phyloP scores from a whole-genome alignment of 2,888 invertebrate genomes.

The Alviniconcha strummeri region DNA sequence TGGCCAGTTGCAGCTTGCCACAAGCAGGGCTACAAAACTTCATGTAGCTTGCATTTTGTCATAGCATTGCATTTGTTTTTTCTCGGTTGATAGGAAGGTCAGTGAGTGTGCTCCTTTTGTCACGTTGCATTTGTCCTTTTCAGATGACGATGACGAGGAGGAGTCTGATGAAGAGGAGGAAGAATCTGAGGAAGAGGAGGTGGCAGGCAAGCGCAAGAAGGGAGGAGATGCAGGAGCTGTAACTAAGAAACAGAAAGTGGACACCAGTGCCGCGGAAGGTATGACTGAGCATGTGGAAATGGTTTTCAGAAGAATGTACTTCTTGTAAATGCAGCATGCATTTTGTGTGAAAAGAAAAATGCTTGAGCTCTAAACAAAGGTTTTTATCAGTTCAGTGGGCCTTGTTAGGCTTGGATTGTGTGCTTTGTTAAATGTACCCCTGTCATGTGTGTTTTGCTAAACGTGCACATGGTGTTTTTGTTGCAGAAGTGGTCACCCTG shows the following conservation, averaged over 20 bases:
- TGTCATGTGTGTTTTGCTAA: too few species aligned
- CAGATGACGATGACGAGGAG: slow-evolving; percentile 7
- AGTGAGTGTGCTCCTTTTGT: too few species aligned
- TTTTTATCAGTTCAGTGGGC: too few species aligned
- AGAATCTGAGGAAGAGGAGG: slow-evolving; percentile 6
- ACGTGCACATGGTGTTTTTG: not conserved
- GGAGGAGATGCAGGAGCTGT: not conserved
- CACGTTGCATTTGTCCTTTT: not conserved
- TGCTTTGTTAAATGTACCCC: not conserved
- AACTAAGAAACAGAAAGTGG: slow-evolving; percentile 15
- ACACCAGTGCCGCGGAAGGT: not conserved
- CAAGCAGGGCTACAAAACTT: too few species aligned
- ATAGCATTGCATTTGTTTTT: too few species aligned
- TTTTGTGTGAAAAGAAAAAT: too few species aligned
- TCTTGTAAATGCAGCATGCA: too few species aligned
- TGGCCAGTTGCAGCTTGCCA: too few species aligned
- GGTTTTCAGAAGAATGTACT: too few species aligned
- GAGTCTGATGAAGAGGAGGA: slow-evolving; percentile 11
- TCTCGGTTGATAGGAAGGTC: too few species aligned
- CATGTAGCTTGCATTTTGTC: too few species aligned
- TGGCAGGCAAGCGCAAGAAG: slow-evolving; percentile 9
- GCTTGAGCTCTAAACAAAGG: too few species aligned
- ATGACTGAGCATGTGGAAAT: not conserved
- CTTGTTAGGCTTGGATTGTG: not conserved
- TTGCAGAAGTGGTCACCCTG: slow-evolving; percentile 2